Percentiles rank a stretch among this genome's conserved stretches.
Conservation (phyloP, 2,113 vertebrate species). For the Danionella cerebrum region DNA sequence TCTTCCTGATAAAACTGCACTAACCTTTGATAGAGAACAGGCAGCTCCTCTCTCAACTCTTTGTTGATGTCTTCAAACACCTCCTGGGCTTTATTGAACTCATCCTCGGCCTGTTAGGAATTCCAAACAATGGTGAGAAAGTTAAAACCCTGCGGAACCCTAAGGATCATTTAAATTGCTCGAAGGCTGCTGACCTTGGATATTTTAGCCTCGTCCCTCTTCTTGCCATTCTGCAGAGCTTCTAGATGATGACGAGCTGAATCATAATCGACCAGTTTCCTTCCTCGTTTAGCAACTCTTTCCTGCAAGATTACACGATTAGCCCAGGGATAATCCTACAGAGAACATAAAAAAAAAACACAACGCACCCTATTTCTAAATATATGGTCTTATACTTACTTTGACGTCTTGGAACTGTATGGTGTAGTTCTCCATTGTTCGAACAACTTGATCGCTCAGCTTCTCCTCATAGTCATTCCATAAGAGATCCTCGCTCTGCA, state of each 20-base stretch:
- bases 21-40: constrained; percentile 82
- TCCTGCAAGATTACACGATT: constrained; percentile 61
- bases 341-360: background rate
- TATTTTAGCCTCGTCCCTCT: constrained; percentile 87
- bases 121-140: background rate
- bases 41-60: constrained; percentile 86
- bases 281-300: constrained; percentile 81
- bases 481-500: constrained; percentile 84
- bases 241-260: constrained; percentile 89
- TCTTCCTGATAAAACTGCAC: constrained; percentile 30
- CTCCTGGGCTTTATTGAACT: constrained; percentile 81
- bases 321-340: too few species aligned
- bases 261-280: constrained; percentile 93
- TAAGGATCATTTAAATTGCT: background rate
- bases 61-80: constrained; percentile 91
- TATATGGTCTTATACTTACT: too few species aligned
- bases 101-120: constrained; percentile 79
- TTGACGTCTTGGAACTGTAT: constrained; percentile 84
- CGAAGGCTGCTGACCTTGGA: constrained; percentile 61
- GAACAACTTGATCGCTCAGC: constrained; percentile 77
- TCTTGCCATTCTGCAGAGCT: constrained; percentile 82
- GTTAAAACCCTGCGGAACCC: too few species aligned
- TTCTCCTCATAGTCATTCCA: constrained; percentile 95
- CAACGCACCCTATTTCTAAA: background rate
- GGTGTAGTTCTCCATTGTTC: constrained; percentile 88